Base-by-base conservation (phyloP, 1,140 invertebrate species). In the Pseudomyrmex flavicornis region DNA sequence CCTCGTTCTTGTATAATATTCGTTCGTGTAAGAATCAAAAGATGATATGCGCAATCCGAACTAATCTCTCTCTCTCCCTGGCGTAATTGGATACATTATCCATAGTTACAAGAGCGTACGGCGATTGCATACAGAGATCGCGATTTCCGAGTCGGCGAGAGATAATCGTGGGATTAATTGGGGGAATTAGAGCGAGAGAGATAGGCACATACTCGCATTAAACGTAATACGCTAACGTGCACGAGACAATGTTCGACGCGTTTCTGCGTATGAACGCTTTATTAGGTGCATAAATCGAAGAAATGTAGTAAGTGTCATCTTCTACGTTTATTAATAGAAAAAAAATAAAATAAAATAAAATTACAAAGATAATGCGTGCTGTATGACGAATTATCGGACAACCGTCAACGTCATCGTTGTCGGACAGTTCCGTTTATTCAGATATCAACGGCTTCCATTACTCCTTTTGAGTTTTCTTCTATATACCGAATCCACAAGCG, bases 101-200 rank as follows among this genome's bases (percentile, higher is more conserved):
- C 79, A 74, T 54, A 61, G 62, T 73, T 54, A 83, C 22, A 58
- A n/a, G 8, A 20, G 22, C 17, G 46, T 20, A 69, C 58, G 15
- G 58, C 54, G 58, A 69, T 69, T 72, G 59, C 72, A 62, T 79
- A 74, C 52, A 73, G 79, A 62, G 82, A 83, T 86, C 65, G 68
- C 73, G 80, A 87, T 85, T 82, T 84, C 82, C 75, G 63, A 85
- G 63, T 70, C 56, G 82, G 50, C 70, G 48, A 50, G 66, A 83
- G 88, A 90, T 90, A 90, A 88, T 88, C 84, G 79, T 62, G 56
- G 72, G 82, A 89, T 90, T 90, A 89, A 89, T 90, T 86, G 74
- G 62, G 88, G 79, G 69, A 63, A 75, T 84, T 70, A 84, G 69
- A 10, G 20, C 50, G n/a, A 74, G 79, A 54, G 70, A 61, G 70